These are phyloP conservation scores for Dusona sp. DNA, from an alignment of 2,888 invertebrate species.

Conservation along the genomic window DNA sequence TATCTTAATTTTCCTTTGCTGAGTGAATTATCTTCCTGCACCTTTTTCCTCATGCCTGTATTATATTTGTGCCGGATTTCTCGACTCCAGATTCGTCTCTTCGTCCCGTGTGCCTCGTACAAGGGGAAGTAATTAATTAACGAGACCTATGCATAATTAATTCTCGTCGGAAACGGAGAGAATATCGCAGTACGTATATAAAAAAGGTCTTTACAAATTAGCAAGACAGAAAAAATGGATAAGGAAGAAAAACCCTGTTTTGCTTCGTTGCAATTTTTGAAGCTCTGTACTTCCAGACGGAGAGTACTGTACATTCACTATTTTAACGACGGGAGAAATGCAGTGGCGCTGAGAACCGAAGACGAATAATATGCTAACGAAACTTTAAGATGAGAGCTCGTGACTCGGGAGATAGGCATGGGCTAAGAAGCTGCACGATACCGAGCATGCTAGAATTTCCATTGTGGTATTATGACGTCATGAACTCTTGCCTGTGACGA, in stretches of 20 bases:
- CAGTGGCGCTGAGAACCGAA: constrained; percentile 37
- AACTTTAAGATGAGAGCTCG: constrained; percentile 22
- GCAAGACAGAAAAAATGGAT: not conserved
- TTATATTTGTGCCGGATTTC: constrained; percentile 19
- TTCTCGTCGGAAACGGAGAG: constrained; percentile 31
- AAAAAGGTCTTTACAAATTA: constrained; percentile 4
- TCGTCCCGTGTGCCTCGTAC: constrained; percentile 18
- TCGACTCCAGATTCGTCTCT: constrained; percentile 18
- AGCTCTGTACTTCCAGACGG: not conserved
- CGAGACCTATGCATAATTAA: constrained; percentile 47
- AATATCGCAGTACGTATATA: constrained; percentile 11
- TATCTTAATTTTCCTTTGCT: constrained; percentile 18
- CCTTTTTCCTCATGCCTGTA: not conserved
- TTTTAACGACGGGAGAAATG: not conserved
- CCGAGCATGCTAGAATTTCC: constrained; percentile 62
- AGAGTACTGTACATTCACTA: not conserved
- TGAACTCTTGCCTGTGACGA: no score
- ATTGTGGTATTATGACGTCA: constrained; percentile 60
- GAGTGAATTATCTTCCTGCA: not conserved
- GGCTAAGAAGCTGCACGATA: constrained; percentile 52
- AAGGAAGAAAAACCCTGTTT: not conserved
- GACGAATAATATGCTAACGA: constrained; percentile 33
- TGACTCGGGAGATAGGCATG: constrained; percentile 46
- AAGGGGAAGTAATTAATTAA: constrained; percentile 54
- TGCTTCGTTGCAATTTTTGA: not conserved